A percentile compares a stretch with the other conserved stretches of the same genome.
Evolutionary conservation across 2,113 vertebrate species (phyloP).

Genomic region (Alaudala cheleensis): DNA sequence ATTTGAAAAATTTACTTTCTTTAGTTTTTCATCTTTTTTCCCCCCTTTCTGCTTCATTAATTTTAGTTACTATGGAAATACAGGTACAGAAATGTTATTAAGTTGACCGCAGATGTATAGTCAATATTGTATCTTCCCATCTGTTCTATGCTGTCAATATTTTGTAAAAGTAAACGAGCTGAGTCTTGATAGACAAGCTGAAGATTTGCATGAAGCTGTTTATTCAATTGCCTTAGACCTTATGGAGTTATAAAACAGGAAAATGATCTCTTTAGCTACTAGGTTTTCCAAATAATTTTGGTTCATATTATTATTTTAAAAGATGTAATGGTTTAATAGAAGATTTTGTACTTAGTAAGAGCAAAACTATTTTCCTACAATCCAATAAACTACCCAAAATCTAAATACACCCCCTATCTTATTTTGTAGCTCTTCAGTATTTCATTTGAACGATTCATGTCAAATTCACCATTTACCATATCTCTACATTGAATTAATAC

Average conservation of each 20-base stretch:
- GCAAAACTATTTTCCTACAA: background rate
- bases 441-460: background rate
- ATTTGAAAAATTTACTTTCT: background rate
- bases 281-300: background rate
- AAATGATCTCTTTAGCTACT: background rate
- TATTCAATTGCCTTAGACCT: background rate
- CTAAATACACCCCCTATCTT: background rate
- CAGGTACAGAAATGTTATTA: background rate
- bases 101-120: background rate
- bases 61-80: background rate
- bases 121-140: background rate
- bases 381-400: background rate
- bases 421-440: background rate
- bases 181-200: background rate
- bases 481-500: background rate
- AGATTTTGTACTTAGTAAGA: background rate
- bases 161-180: background rate
- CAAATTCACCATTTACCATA: background rate
- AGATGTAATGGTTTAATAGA: background rate
- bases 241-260: background rate
- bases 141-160: background rate
- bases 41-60: background rate
- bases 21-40: background rate
- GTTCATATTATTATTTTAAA: background rate
- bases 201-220: background rate